These are phyloP conservation scores for Vesta saturnalis DNA, from an alignment of 2,888 invertebrate species.

Conservation along the genomic window DNA sequence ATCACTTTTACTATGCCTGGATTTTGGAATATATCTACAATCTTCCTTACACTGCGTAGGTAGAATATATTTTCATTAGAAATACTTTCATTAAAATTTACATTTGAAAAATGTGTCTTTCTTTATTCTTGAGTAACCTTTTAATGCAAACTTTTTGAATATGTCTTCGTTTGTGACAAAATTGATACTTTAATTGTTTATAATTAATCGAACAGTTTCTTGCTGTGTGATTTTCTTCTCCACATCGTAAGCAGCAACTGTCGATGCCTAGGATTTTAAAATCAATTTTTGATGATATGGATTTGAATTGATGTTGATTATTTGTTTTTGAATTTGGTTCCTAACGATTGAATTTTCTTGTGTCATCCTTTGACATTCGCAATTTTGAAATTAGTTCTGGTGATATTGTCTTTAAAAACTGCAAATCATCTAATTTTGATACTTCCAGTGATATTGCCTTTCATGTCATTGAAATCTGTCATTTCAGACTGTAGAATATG, in stretches of 20 bases:
- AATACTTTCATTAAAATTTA: background rate
- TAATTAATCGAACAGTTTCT: background rate
- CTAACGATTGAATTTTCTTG: no score
- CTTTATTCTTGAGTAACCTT: background rate
- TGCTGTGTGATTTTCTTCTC: background rate
- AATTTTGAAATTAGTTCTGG: background rate
- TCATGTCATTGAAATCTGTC: constrained; percentile 10
- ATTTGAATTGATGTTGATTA: no score
- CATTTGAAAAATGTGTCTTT: constrained; percentile 5
- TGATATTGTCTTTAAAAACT: background rate
- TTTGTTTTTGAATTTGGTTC: no score
- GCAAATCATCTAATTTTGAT: background rate
- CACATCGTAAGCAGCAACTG: background rate
- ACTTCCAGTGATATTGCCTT: background rate
- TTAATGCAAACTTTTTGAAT: background rate
- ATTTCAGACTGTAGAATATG: constrained; percentile 8
- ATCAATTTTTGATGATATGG: background rate
- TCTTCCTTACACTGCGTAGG: no score
- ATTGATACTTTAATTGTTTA: background rate
- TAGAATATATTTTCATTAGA: no score
- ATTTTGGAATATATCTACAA: constrained; percentile 1
- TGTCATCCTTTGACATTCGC: no score
- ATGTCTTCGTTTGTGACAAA: background rate
- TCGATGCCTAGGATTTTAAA: background rate
- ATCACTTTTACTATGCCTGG: background rate